Evolutionary conservation across 2,797 vertebrate genomes (phyloP).

Genomic region (Coilia nasus): DNA sequence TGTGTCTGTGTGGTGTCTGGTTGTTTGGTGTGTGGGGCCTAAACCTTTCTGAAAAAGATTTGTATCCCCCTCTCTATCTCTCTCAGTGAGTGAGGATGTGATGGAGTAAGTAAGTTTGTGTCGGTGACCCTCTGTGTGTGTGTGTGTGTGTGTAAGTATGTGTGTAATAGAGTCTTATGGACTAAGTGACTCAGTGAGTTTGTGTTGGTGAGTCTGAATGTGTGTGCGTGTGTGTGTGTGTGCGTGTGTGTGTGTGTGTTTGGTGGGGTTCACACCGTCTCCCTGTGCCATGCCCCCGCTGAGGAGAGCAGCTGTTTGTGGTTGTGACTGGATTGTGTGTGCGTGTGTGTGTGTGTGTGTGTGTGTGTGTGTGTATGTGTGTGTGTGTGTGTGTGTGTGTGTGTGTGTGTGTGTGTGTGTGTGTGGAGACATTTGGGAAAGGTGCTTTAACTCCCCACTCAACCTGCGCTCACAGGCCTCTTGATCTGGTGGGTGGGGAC

Average conservation of each 20-base stretch:
- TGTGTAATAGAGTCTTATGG: no score
- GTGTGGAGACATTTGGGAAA: not conserved
- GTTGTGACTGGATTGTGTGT: not conserved
- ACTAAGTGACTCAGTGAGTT: no score
- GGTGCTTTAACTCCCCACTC: not conserved
- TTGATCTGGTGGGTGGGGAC: not conserved
- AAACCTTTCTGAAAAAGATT: no score
- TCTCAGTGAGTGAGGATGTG: no score
- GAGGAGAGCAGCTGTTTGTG: not conserved
- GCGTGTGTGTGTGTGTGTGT: constrained; percentile 6
- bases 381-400: constrained; percentile 4
- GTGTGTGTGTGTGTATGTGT: not conserved
- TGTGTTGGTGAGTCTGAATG: not conserved
- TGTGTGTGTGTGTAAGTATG: not conserved
- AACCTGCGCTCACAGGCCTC: not conserved
- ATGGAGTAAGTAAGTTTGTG: no score
- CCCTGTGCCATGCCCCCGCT: not conserved
- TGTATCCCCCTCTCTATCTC: no score
- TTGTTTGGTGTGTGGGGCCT: no score
- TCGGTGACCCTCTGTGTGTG: not conserved
- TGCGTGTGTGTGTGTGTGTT: not conserved
- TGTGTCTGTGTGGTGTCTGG: no score
- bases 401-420: constrained; percentile 4
- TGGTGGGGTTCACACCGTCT: not conserved
- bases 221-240: not conserved